Percentiles rank a stretch among this genome's conserved stretches.
Conservation (phyloP, 2,797 vertebrate species). For the Xiphophorus birchmanni region DNA sequence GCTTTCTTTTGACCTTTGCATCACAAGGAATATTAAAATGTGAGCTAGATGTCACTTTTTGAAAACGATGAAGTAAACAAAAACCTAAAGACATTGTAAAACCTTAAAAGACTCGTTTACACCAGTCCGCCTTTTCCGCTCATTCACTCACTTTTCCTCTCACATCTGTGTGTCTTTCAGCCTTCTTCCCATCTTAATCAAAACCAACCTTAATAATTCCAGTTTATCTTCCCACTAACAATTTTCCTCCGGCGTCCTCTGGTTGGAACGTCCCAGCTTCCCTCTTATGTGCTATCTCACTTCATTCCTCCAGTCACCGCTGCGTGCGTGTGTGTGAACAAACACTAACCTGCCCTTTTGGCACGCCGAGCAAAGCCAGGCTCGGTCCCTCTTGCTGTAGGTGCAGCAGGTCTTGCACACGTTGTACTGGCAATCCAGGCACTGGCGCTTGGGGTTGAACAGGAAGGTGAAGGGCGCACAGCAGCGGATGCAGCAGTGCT, state of each 20-base stretch:
- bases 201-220: neutral
- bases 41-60: neutral
- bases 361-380: slow-evolving; percentile 91
- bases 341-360: slow-evolving; percentile 92
- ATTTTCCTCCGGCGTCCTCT: slow-evolving; percentile 8
- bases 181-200: slow-evolving; percentile 10
- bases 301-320: slow-evolving; percentile 44
- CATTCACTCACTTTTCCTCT: slow-evolving; percentile 51
- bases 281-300: slow-evolving; percentile 17
- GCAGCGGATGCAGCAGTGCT: slow-evolving; percentile 97
- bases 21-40: neutral
- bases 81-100: slow-evolving; percentile 9
- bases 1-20: neutral
- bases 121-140: slow-evolving; percentile 9
- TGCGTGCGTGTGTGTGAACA: slow-evolving; percentile 18
- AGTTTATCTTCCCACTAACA: slow-evolving; percentile 1
- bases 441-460: slow-evolving; percentile 90
- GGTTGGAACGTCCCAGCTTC: slow-evolving; percentile 31
- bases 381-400: slow-evolving; percentile 89
- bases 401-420: slow-evolving; percentile 94
- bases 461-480: slow-evolving; percentile 95
- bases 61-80: slow-evolving; percentile 2
- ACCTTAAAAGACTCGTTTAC: neutral
- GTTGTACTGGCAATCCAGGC: slow-evolving; percentile 93
- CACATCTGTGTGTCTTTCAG: slow-evolving; percentile 22